Conservation (phyloP, 1,140 invertebrate species). For the Drosophila cardini region DNA sequence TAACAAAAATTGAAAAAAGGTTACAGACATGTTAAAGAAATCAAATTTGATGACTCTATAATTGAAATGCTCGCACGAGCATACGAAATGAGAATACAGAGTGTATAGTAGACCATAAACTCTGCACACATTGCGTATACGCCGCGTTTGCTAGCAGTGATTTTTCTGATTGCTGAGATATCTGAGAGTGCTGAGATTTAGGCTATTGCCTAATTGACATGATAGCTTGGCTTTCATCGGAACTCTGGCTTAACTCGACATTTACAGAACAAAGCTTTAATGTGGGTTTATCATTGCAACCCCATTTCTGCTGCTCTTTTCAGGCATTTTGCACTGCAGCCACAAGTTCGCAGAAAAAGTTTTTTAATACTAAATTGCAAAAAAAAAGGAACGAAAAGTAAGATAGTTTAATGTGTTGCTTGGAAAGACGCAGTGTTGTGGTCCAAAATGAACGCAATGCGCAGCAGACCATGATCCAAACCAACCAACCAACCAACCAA, state of each 20-base stretch:
- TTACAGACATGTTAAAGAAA: slow-evolving; percentile 62
- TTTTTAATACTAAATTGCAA: slow-evolving; percentile 47
- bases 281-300: not conserved
- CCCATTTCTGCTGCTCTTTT: slow-evolving; percentile 33
- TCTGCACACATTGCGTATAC: slow-evolving; percentile 45
- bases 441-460: slow-evolving; percentile 29
- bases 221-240: not conserved
- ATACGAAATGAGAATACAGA: slow-evolving; percentile 47
- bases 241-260: not conserved
- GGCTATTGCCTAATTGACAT: slow-evolving; percentile 5
- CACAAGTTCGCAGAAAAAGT: slow-evolving; percentile 68
- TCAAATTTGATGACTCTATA: slow-evolving; percentile 82
- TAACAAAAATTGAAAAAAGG: slow-evolving; percentile 63
- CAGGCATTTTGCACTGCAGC: slow-evolving; percentile 57
- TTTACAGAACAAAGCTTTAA: slow-evolving; percentile 1
- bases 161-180: not conserved
- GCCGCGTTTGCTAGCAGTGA: slow-evolving; percentile 33
- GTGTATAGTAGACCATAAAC: not conserved
- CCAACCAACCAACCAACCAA: slow-evolving; percentile 30
- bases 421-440: slow-evolving; percentile 25
- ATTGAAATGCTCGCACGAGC: slow-evolving; percentile 70
- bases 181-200: not conserved
- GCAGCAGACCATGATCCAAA: slow-evolving; percentile 69
- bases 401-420: slow-evolving; percentile 51
- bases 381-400: slow-evolving; percentile 18